Conservation (phyloP, 2,888 invertebrate genomes). For the Cerastoderma edule region DNA sequence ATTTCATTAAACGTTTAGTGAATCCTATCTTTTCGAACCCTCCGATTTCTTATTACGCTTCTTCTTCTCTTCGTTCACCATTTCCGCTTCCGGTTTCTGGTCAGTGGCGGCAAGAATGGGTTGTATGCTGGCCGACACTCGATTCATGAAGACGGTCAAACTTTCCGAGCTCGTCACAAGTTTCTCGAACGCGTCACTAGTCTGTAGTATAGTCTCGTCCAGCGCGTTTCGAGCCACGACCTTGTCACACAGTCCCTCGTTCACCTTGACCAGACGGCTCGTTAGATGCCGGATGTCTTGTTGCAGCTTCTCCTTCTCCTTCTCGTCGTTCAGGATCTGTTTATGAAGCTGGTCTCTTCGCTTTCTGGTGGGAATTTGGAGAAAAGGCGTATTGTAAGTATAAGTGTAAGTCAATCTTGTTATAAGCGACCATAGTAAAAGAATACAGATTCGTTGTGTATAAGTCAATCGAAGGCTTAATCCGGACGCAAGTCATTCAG, state of each 20-base stretch:
- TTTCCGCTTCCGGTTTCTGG: constrained; percentile 12
- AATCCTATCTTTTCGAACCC: constrained; percentile 31
- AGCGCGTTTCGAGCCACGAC: constrained; percentile 46
- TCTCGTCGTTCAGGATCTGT: constrained; percentile 49
- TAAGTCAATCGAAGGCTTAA: too few species aligned
- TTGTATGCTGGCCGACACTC: constrained; percentile 42
- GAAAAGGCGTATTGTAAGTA: too few species aligned
- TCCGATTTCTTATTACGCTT: constrained; percentile 41
- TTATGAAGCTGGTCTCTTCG: constrained; percentile 48
- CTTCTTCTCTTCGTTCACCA: constrained; percentile 22
- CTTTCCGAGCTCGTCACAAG: constrained; percentile 51
- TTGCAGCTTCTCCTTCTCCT: constrained; percentile 52
- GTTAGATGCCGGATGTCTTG: constrained; percentile 49
- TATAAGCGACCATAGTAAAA: too few species aligned
- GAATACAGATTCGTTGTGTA: too few species aligned
- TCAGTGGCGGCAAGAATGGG: constrained; percentile 34
- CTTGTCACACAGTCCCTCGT: constrained; percentile 53
- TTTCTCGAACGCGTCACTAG: constrained; percentile 44
- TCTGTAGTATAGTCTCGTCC: constrained; percentile 47
- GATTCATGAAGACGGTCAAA: constrained; percentile 51
- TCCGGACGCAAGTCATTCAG: too few species aligned
- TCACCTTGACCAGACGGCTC: constrained; percentile 43
- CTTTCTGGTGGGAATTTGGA: constrained; percentile 29
- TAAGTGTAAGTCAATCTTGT: too few species aligned
- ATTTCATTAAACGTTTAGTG: too few species aligned